Base-by-base conservation (phyloP, 2,888 invertebrate genomes). In the Artemia sinica region DNA sequence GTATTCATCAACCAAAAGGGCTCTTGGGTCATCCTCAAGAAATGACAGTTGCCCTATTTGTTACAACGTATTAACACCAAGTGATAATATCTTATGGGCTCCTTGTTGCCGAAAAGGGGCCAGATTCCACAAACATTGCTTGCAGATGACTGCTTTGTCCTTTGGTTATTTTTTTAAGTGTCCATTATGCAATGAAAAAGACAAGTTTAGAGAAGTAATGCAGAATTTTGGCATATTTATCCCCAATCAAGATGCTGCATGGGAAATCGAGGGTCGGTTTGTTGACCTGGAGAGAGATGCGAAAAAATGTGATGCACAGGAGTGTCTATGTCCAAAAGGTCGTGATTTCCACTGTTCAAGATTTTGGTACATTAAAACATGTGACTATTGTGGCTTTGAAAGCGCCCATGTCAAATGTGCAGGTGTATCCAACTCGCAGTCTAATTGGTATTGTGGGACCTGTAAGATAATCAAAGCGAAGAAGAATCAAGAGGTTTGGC, bases 221-320 rank as follows among this genome's bases (percentile, higher is more conserved):
- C 75, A 84, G 18, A 76, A 79, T 0, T 83, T 82, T 75, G 91
- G 91, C 2, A 86, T 90, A 71, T 88, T 84, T 71, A 84, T 91
- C 65, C 91, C 91, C 0, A 85, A 89, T 74, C 83, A 86, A 73
- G 91, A 91, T 76, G 91, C 91, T 0, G 83, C 87, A 0, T 91
- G 91, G 91, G 91, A 91, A 75, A 85, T 83, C 71, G 86, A 87
- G 2, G 83, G 87, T 74, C 89, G 90, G 0, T 91, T 83, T 77
- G 80, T 83, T 0, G 89, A 88, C 70, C 81, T 89, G 63, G 79
- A 85, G 18, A 83, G 85, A 70, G 77, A 86, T 1, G 82, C 84
- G 4, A 75, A 81, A 8, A 72, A 74, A 0, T 91, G 91, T 75
- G 81, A 82, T 65, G 83, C 84, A 0, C 58, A 72, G 0, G 72